Conservation (phyloP, 2,113 vertebrate genomes). For the Calyptommatus sinebrachiatus region DNA sequence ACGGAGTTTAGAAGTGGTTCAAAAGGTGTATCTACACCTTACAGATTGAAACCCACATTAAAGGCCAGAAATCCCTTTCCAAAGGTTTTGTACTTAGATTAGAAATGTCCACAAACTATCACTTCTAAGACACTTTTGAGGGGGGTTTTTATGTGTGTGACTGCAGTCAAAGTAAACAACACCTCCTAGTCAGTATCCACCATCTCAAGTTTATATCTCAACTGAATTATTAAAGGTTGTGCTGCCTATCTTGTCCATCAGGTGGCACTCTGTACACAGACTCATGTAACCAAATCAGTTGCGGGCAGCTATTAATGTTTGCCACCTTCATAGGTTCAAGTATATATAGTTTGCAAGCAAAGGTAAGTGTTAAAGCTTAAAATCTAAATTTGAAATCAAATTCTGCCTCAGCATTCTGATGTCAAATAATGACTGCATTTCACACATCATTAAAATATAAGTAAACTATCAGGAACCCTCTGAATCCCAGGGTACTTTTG, state of each 20-base stretch:
- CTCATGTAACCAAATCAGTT: neutral
- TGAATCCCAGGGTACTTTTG: neutral
- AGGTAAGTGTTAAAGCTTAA: neutral
- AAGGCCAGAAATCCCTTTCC: too few species aligned
- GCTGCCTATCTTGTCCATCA: neutral
- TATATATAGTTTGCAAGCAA: neutral
- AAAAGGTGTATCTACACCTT: too few species aligned
- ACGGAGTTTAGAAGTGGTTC: too few species aligned
- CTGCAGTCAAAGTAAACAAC: neutral
- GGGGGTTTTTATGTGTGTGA: neutral
- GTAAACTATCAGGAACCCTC: neutral
- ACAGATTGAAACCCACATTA: too few species aligned
- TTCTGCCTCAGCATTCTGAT: fast-evolving
- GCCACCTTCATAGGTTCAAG: neutral
- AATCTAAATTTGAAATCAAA: neutral
- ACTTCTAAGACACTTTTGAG: too few species aligned
- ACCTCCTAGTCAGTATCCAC: neutral
- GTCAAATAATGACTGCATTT: fast-evolving
- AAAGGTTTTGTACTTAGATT: too few species aligned
- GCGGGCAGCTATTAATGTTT: neutral
- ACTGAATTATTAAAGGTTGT: neutral
- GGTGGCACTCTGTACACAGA: constrained; percentile 19
- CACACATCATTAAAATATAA: neutral
- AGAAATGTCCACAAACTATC: too few species aligned
- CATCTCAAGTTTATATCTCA: neutral